phyloP scores from a whole-genome alignment of 2,113 vertebrate species.

The Cebus imitator region DNA sequence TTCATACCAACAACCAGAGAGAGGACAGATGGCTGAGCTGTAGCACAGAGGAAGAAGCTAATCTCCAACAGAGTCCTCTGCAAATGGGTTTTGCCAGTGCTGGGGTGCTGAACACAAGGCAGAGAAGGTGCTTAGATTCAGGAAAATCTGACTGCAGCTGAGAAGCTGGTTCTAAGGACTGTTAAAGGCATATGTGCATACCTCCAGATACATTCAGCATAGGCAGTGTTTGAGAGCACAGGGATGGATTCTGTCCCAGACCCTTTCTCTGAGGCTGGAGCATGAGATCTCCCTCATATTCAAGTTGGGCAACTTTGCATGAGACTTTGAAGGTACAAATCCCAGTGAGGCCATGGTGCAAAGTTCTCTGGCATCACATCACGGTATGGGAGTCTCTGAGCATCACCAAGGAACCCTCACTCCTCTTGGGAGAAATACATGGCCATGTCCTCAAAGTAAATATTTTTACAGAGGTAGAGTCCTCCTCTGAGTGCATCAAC shows the following conservation, averaged over 20 bases:
- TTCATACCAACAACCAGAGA: no score
- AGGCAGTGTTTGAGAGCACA: neutral
- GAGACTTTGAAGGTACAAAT: neutral
- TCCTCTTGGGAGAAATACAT: neutral
- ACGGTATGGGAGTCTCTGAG: no score
- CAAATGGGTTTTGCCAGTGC: neutral
- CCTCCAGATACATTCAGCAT: no score
- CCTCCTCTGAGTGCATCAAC: neutral
- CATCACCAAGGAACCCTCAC: neutral
- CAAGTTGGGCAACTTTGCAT: no score
- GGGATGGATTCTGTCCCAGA: no score
- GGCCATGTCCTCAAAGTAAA: neutral
- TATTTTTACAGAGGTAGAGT: no score
- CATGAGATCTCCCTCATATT: neutral
- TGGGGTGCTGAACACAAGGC: neutral
- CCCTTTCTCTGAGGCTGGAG: neutral
- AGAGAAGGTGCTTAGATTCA: neutral
- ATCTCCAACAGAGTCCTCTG: neutral
- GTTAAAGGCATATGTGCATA: neutral
- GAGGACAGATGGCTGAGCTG: neutral
- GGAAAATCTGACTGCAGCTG: neutral
- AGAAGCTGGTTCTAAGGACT: neutral
- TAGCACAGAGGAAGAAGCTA: no score
- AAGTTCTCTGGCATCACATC: neutral
- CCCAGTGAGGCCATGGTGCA: neutral